Evolutionary conservation across 2,797 vertebrate genomes (phyloP).

Genomic region (Scolopax rusticola): DNA sequence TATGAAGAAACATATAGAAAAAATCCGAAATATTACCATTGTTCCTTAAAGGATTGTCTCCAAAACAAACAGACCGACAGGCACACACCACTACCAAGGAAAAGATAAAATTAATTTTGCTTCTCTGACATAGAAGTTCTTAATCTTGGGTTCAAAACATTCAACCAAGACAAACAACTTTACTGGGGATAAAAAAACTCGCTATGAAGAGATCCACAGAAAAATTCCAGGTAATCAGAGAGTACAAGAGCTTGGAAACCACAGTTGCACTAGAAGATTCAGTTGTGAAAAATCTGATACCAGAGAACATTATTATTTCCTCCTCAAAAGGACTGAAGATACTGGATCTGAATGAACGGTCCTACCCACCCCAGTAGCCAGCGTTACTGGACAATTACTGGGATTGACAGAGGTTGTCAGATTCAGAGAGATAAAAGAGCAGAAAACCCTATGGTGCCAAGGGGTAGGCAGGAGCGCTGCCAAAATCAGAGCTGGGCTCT

Average conservation of each 20-base stretch:
- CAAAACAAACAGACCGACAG: not conserved
- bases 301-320: not conserved
- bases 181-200: accelerated
- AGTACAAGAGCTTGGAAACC: not conserved
- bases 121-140: not conserved
- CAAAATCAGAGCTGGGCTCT: not conserved
- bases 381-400: accelerated
- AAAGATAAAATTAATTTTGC: not conserved
- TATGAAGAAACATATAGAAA: not conserved
- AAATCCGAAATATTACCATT: not conserved
- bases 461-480: not conserved
- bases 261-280: not conserved
- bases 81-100: not conserved
- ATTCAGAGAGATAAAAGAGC: not conserved
- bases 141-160: not conserved
- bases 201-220: not conserved
- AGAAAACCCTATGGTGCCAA: not conserved
- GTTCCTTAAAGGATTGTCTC: not conserved
- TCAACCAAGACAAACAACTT: not conserved
- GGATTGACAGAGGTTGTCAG: not conserved
- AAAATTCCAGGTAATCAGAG: not conserved
- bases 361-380: not conserved
- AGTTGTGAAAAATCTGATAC: not conserved
- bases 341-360: not conserved
- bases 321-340: not conserved